A percentile compares a stretch with the other conserved stretches of the same genome.
Evolutionary conservation across 2,113 vertebrate species (phyloP).

Genomic region (Apus apus): DNA sequence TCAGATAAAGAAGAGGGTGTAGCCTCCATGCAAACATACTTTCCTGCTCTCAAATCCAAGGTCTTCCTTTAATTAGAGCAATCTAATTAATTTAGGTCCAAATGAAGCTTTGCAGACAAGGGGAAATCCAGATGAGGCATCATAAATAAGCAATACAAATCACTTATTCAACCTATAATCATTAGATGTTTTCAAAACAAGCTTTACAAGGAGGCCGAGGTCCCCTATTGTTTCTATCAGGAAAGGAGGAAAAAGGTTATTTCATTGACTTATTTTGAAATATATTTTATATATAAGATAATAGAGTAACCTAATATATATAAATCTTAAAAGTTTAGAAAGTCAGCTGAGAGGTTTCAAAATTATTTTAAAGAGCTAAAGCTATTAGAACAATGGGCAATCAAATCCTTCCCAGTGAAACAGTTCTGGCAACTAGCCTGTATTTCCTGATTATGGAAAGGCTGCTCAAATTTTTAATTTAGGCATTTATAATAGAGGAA

Average conservation of each 20-base stretch:
- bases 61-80: conserved; percentile 7
- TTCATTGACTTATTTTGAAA: not conserved
- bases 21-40: not conserved
- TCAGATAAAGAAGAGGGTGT: conserved; percentile 48
- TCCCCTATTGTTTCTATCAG: not conserved
- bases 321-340: not conserved
- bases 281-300: not conserved
- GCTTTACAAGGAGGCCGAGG: not conserved
- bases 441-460: not conserved
- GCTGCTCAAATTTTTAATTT: not conserved
- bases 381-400: not conserved
- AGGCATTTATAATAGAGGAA: not conserved
- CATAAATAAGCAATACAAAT: conserved; percentile 39
- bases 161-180: conserved; percentile 14
- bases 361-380: not conserved
- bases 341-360: not conserved
- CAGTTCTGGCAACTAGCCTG: not conserved
- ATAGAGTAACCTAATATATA: not conserved
- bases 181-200: conserved; percentile 19
- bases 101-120: conserved; percentile 34
- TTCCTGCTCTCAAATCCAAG: conserved; percentile 25
- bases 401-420: not conserved
- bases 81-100: conserved; percentile 22
- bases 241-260: not conserved
- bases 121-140: conserved; percentile 35